Conservation (phyloP, 2,113 vertebrate genomes). For the Tachycineta bicolor region DNA sequence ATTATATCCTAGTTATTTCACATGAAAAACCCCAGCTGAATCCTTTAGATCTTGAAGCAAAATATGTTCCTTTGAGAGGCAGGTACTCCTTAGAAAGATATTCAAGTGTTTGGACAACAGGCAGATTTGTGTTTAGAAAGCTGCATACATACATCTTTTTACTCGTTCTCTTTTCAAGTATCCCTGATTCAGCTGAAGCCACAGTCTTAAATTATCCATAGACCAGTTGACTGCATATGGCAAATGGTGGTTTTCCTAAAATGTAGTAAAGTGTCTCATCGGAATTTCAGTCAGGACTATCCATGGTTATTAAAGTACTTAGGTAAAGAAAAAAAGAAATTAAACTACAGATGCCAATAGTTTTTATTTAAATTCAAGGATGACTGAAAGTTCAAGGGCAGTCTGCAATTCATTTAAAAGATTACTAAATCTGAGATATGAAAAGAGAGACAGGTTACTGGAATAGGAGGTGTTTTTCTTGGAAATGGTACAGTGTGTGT, state of each 20-base stretch:
- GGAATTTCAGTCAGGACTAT: not conserved
- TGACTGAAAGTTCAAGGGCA: not conserved
- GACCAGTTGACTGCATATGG: not conserved
- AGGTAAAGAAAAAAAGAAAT: not conserved
- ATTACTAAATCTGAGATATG: not conserved
- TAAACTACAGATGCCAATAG: not conserved
- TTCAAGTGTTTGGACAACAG: not conserved
- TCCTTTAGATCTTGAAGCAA: not conserved
- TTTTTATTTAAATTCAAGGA: conserved; percentile 50
- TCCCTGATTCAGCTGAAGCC: not conserved
- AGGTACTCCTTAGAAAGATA: not conserved
- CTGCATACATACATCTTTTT: not conserved
- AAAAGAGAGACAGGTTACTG: conserved; percentile 24
- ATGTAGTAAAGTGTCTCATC: not conserved
- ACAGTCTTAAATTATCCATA: not conserved
- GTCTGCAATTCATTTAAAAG: not conserved
- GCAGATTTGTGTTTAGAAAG: not conserved
- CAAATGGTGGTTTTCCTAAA: not conserved
- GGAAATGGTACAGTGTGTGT: conserved; percentile 19
- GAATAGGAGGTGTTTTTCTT: conserved; percentile 55
- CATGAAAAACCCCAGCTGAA: not conserved
- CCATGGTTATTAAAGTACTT: not conserved
- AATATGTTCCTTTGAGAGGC: not conserved
- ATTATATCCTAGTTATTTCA: not conserved
- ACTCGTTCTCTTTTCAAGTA: not conserved